Evolutionary conservation across 2,113 vertebrate genomes (phyloP).

Genomic region (Lontra canadensis): DNA sequence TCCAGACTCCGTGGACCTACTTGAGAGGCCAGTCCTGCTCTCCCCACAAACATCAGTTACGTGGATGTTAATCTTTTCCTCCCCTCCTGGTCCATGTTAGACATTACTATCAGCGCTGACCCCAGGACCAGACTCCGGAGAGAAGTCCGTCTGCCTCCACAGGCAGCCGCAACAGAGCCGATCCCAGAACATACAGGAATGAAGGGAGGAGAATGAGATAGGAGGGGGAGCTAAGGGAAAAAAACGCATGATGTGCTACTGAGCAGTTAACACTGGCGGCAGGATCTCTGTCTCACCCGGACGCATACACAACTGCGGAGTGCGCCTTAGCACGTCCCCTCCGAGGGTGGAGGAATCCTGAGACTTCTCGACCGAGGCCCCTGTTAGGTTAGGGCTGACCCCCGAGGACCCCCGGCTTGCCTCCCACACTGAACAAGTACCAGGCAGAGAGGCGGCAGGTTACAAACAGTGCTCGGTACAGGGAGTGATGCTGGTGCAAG

Average conservation of each 20-base stretch:
- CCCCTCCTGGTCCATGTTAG: not conserved
- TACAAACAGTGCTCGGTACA: no score
- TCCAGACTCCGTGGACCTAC: not conserved
- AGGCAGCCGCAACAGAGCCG: not conserved
- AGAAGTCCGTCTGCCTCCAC: not conserved
- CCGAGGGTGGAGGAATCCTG: rapidly evolving
- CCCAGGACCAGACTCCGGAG: not conserved
- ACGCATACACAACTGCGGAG: rapidly evolving
- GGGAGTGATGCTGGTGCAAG: not conserved
- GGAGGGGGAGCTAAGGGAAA: not conserved
- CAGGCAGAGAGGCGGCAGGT: no score
- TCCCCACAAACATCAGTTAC: not conserved
- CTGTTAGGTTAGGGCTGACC: not conserved
- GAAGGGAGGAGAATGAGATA: not conserved
- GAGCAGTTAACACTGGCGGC: not conserved
- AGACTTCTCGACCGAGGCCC: no score
- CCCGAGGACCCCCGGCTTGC: no score
- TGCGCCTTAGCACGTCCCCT: not conserved
- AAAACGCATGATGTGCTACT: no score
- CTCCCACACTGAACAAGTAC: no score
- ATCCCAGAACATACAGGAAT: not conserved
- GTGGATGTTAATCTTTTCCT: not conserved
- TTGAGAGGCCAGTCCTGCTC: not conserved
- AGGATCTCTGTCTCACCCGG: not conserved
- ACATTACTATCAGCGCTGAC: not conserved